Conservation (phyloP, 2,888 invertebrate genomes). For the Dione juno region DNA sequence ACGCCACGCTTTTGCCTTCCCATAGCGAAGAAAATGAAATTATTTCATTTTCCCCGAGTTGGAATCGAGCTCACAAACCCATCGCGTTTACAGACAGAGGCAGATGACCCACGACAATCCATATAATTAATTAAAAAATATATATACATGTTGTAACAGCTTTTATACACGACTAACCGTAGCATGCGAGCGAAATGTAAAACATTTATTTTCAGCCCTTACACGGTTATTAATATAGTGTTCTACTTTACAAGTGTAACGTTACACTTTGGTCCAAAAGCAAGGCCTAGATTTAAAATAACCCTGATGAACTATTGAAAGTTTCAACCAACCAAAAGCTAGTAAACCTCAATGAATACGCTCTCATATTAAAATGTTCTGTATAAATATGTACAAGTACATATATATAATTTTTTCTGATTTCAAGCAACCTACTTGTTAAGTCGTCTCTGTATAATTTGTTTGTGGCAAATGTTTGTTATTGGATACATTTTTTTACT, state of each 20-base stretch:
- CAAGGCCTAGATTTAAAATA: conserved; percentile 55
- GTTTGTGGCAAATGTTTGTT: background rate
- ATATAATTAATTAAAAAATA: too few species aligned
- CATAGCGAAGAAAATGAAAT: too few species aligned
- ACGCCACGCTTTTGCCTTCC: too few species aligned
- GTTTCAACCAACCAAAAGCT: conserved; percentile 7
- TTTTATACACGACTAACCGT: background rate
- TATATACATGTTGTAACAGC: background rate
- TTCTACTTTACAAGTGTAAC: background rate
- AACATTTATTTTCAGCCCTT: conserved; percentile 14
- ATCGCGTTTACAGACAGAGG: too few species aligned
- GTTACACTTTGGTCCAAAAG: conserved; percentile 12
- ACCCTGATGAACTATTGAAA: conserved; percentile 66
- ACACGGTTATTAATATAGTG: conserved; percentile 17
- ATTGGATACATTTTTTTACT: background rate
- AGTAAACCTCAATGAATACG: conserved; percentile 9
- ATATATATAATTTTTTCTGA: background rate
- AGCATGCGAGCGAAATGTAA: background rate
- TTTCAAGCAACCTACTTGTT: conserved; percentile 14
- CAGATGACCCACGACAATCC: too few species aligned
- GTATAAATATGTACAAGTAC: too few species aligned
- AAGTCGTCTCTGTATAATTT: conserved; percentile 7
- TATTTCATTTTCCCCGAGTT: too few species aligned
- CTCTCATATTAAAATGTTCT: conserved; percentile 6
- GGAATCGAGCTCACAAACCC: too few species aligned